Percentiles rank a stretch among this genome's conserved stretches.
Evolutionary conservation across 2,888 invertebrate genomes (phyloP).

Genomic region (Calephelis perditalis): DNA sequence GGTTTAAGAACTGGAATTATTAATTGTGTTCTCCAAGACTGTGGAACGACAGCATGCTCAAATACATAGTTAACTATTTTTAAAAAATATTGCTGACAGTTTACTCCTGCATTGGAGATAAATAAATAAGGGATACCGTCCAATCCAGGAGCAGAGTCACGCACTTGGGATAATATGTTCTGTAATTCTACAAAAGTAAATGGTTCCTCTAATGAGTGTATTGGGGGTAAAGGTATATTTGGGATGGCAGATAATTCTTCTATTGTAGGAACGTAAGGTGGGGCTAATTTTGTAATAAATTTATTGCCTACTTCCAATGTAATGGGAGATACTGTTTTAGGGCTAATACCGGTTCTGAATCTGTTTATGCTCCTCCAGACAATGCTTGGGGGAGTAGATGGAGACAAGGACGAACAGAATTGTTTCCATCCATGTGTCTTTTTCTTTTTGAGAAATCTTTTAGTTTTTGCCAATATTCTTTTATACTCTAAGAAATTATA

Average conservation of each 20-base stretch:
- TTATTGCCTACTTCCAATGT: background rate
- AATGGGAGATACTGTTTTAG: background rate
- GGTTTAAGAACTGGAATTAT: background rate
- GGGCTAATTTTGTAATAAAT: background rate
- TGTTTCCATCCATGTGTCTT: conserved; percentile 21
- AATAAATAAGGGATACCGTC: background rate
- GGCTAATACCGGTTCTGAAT: background rate
- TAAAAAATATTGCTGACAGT: background rate
- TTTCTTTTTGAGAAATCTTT: conserved; percentile 17
- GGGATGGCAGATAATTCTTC: background rate
- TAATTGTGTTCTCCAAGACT: background rate
- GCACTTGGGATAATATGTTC: no score
- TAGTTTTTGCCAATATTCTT: conserved; percentile 14
- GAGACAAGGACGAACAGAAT: conserved; percentile 21
- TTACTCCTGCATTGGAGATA: background rate
- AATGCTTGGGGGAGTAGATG: background rate
- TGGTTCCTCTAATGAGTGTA: background rate
- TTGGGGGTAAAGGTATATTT: background rate
- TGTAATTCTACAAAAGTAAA: background rate
- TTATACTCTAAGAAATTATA: conserved; percentile 20
- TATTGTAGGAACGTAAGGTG: background rate
- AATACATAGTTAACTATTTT: background rate
- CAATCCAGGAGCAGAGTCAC: background rate
- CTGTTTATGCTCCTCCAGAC: background rate
- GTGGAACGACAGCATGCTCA: background rate